Evolutionary conservation across 2,888 invertebrate species (phyloP), one percentile per base, ranked within the genome.

Genomic region (Caenorhabditis sp.): DNA sequence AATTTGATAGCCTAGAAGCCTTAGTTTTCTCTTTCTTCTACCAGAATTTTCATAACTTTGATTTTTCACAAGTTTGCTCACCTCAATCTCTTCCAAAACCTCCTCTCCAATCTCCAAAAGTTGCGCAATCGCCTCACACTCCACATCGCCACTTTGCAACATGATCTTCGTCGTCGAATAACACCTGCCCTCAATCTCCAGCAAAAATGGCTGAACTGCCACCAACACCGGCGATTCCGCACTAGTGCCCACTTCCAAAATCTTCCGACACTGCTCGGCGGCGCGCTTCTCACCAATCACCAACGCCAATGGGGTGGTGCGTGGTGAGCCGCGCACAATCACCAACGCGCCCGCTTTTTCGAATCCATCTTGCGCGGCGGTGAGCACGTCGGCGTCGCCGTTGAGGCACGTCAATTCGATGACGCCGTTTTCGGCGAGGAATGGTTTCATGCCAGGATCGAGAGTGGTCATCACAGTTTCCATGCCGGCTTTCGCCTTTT

Each of bases 361-460:
- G 58, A 72, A 72, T 7, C 61, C 67, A 10, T 64, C 68, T 2
- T 59, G 56, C 1, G 67, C 72, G 17, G 62, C 62, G 10, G 43
- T 58, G 2, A 72, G 31, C 0, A 62, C 25, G 25, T 68, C 68
- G 1, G 65, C 52, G 23, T 67, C 72, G n/a, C 65, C 53, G 26
- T 67, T 65, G 49, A 72, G 59, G 1, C 67, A 43, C 5, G 72
- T 59, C 20, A 72, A 62, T 27, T 67, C 68, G 21, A 72, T 68
- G 27, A 71, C 71, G 52, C 77, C 79, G 53, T 72, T 70, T 12
- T 74, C 77, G 0, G 75, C 66, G 4, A 80, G 59, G 60, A 78
- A 78, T n/a, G 73, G 74, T 54, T 75, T 77, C 80, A 80, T 80
- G 56, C 80, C 80, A 3, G 80, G 80, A 64, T 80, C 80, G 26